Evolutionary conservation across 2,113 vertebrate genomes (phyloP).

Genomic region (Nannospalax galili): DNA sequence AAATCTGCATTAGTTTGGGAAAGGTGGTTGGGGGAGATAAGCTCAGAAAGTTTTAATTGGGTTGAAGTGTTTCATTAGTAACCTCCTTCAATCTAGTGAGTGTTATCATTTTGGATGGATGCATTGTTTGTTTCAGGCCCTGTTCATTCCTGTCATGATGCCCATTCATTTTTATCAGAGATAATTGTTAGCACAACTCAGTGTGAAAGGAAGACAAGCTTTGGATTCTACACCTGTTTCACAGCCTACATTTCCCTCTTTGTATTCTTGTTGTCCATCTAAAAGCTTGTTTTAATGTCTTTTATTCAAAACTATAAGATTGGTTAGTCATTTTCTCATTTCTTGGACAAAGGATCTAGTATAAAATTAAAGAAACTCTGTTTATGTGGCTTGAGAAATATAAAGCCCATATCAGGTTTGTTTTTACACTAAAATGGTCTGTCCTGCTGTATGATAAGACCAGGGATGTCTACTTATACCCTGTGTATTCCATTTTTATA

Average conservation of each 20-base stretch:
- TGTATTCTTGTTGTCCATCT: not conserved
- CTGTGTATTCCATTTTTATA: not conserved
- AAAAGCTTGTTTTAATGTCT: not conserved
- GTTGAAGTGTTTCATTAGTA: conserved; percentile 40
- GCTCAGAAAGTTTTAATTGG: conserved; percentile 71
- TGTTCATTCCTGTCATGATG: not conserved
- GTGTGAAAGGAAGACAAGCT: conserved; percentile 38
- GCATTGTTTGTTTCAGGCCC: not conserved
- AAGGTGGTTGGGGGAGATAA: not conserved
- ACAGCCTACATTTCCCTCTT: not conserved
- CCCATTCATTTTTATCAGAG: conserved; percentile 59
- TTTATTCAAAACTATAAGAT: conserved; percentile 1
- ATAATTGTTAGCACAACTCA: not conserved
- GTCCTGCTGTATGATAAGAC: not conserved
- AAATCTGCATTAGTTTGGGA: conserved; percentile 38
- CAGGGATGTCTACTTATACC: not conserved
- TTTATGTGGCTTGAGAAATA: not conserved
- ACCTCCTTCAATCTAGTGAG: conserved; percentile 6
- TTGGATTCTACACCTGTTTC: conserved; percentile 11
- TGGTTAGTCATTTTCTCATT: not conserved
- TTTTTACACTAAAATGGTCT: not conserved
- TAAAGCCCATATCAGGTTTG: not conserved
- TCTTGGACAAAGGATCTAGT: not conserved
- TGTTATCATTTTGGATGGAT: not conserved
- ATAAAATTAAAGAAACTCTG: conserved; percentile 27